phyloP scores from a whole-genome alignment of 2,113 vertebrate genomes.

The Marmota flaviventris region DNA sequence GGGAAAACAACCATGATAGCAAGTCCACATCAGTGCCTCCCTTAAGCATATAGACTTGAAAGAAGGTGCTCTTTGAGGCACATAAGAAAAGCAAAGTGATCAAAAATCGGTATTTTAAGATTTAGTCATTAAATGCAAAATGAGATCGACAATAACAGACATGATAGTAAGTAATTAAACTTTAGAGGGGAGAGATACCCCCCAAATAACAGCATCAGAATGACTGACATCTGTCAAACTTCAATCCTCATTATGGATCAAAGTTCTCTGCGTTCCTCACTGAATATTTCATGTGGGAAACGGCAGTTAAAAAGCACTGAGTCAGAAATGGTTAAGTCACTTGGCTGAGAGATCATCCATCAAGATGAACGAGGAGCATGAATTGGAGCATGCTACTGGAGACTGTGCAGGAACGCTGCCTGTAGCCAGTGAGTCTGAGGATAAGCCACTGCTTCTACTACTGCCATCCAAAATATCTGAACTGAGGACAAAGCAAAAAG shows the following conservation, averaged over 20 bases:
- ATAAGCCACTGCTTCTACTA: constrained; percentile 94
- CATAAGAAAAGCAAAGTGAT: constrained; percentile 77
- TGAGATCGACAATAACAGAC: constrained; percentile 81
- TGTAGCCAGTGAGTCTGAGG: constrained; percentile 94
- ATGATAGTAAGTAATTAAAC: constrained; percentile 79
- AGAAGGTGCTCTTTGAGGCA: constrained; percentile 80
- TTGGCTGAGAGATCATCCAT: constrained; percentile 96
- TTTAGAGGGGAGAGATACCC: constrained; percentile 81
- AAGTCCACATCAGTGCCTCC: constrained; percentile 69
- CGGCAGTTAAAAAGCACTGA: constrained; percentile 82
- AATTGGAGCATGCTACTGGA: constrained; percentile 92
- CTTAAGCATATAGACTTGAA: constrained; percentile 81
- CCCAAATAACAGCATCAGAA: constrained; percentile 76
- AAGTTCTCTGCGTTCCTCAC: constrained; percentile 82
- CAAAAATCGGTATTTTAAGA: constrained; percentile 73
- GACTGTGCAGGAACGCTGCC: constrained; percentile 94
- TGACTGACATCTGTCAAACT: constrained; percentile 72
- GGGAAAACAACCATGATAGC: constrained; percentile 80
- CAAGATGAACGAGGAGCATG: constrained; percentile 90
- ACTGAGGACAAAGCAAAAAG: constrained; percentile 87
- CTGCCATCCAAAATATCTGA: constrained; percentile 95
- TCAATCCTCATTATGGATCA: constrained; percentile 85
- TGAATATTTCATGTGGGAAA: constrained; percentile 79
- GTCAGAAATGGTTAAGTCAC: constrained; percentile 88
- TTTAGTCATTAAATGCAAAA: constrained; percentile 82